Conservation (phyloP, 2,113 vertebrate species). For the Corythornis madagascariensis region DNA sequence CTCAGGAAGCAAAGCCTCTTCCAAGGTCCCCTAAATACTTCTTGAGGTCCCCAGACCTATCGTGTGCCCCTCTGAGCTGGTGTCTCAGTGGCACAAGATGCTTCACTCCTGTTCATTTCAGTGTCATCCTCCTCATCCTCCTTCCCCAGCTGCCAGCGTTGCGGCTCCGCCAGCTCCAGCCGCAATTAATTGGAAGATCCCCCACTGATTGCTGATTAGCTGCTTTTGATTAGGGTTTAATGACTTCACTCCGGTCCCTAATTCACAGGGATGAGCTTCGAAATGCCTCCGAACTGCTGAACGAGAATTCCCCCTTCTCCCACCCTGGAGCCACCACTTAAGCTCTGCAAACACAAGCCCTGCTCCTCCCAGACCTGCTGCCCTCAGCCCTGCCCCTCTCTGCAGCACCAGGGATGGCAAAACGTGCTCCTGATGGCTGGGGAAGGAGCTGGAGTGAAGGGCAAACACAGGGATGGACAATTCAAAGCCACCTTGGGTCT, state of each 20-base stretch:
- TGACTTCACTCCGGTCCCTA: constrained; percentile 65
- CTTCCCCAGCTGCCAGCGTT: constrained; percentile 21
- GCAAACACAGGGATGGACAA: background rate
- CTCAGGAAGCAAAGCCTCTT: background rate
- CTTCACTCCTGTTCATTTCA: background rate
- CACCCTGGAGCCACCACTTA: constrained; percentile 47
- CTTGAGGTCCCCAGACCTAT: background rate
- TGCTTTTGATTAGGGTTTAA: constrained; percentile 79
- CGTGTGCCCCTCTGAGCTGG: background rate
- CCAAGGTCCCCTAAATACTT: background rate
- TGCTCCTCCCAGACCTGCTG: background rate
- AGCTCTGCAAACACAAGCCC: background rate
- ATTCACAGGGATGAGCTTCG: constrained; percentile 58
- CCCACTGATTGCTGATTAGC: constrained; percentile 80
- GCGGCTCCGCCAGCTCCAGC: constrained; percentile 43
- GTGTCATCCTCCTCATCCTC: background rate
- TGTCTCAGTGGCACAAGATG: background rate
- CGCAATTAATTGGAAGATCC: constrained; percentile 66
- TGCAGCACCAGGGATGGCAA: background rate
- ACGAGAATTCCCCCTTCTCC: constrained; percentile 49
- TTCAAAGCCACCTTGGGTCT: background rate
- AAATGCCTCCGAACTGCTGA: constrained; percentile 58
- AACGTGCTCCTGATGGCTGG: background rate
- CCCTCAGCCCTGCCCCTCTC: background rate
- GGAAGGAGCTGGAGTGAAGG: background rate